A percentile compares a stretch with the other conserved stretches of the same genome.
Conservation (phyloP, 1,140 invertebrate species). For the Amyelois transitella region DNA sequence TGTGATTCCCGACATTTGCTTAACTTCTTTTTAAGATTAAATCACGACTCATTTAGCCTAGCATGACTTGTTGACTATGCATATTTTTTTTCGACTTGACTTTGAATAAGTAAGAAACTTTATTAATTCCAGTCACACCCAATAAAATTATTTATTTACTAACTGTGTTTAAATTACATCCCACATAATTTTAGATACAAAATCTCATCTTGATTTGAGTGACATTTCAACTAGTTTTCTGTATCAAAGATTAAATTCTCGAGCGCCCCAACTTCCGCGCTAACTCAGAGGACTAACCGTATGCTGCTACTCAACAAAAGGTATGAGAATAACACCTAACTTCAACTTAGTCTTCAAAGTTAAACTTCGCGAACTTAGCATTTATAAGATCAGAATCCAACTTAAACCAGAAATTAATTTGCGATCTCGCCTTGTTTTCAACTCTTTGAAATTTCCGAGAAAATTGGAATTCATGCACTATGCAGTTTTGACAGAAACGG, state of each 20-base stretch:
- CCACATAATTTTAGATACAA: background rate
- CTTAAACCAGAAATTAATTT: conserved; percentile 3
- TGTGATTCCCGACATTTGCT: too few relatives aligned
- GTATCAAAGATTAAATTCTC: background rate
- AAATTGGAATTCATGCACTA: conserved; percentile 5
- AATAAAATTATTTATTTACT: too few relatives aligned
- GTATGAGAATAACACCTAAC: background rate
- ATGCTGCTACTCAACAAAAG: background rate
- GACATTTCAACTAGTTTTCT: conserved; percentile 1
- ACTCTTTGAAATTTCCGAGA: background rate
- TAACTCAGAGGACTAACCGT: background rate
- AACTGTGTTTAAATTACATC: too few relatives aligned
- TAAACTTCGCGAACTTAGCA: background rate
- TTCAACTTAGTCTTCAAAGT: background rate
- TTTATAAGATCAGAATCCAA: conserved; percentile 1
- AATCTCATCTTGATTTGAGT: background rate
- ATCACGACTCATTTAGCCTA: too few relatives aligned
- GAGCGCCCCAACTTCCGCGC: background rate
- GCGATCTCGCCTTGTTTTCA: background rate
- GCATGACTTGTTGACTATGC: too few relatives aligned
- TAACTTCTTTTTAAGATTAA: too few relatives aligned
- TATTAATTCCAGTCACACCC: too few relatives aligned
- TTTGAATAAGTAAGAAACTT: too few relatives aligned
- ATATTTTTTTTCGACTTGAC: too few relatives aligned
- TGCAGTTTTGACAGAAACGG: conserved; percentile 4